phyloP scores from a whole-genome alignment of 2,797 vertebrate species.

The Cyclura pinguis region DNA sequence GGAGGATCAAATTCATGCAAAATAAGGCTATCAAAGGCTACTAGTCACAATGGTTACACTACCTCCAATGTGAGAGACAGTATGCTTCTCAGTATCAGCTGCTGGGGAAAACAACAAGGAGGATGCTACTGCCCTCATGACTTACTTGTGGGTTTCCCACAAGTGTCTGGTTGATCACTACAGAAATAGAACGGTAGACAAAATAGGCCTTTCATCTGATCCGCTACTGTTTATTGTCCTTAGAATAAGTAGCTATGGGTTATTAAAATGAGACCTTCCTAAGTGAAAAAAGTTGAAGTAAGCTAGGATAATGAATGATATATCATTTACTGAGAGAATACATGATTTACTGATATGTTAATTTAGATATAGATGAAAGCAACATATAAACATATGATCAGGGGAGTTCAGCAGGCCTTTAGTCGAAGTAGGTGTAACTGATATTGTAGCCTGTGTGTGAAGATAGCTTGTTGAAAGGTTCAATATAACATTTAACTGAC shows the following conservation, averaged over 20 bases:
- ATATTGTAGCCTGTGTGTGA: not conserved
- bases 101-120: not conserved
- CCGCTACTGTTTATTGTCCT: not conserved
- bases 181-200: not conserved
- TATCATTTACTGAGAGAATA: not conserved
- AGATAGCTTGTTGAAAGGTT: not conserved
- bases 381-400: not conserved
- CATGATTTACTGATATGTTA: not conserved
- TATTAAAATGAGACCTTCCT: not conserved
- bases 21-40: not conserved
- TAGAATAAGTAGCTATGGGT: not conserved
- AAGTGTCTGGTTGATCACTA: not conserved
- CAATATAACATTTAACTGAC: not conserved
- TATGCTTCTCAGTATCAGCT: not conserved
- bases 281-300: not conserved
- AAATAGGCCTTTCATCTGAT: not conserved
- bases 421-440: not conserved
- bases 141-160: not conserved
- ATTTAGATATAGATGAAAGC: too few species aligned
- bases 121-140: not conserved
- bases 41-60: not conserved
- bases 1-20: not conserved
- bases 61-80: not conserved
- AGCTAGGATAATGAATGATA: not conserved
- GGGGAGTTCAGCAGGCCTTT: too few species aligned